Base-by-base conservation (phyloP, 2,113 vertebrate species). In the Indicator indicator region DNA sequence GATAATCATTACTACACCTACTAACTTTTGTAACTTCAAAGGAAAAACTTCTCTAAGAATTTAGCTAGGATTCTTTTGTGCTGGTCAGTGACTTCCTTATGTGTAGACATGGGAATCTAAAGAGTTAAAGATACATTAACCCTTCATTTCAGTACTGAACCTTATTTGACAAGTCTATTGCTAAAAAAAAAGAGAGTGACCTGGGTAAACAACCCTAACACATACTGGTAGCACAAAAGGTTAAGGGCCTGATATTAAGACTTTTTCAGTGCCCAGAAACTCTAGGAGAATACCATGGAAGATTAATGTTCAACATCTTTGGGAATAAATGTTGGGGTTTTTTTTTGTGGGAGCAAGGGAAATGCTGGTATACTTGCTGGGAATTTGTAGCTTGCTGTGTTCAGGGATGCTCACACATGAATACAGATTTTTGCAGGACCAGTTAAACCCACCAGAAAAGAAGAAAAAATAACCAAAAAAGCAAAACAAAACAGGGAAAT, bases 141-240 rank as follows among this genome's bases (percentile, higher is more conserved):
- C 6, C 15, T 36, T 13, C 11, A 15, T n/a, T 70, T 33, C 33
- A 40, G 10, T 19, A 28, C 0, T 80, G 19, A 73, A 52, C 17
- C 4, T 63, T 28, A 50, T 50, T 86, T 73, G 40, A 55, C 32
- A 50, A 46, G 12, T 16, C 30, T 50, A 1, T 62, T 69, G 23
- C 33, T 59, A 78, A 42, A 44, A 44, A 44, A 9, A 33, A 50
- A 64, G 36, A 68, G 16, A 76, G 18, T 20, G 14, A 65, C 32
- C 76, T 6, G 2, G 6, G 21, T 65, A 69, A 86, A 80, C 12
- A 90, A 26, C 21, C 68, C 12, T 76, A 68, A 28, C 32, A 63
- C 1, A 0, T 58, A 19, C 6, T 7, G 0, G 24, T 32, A 75
- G 11, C 16, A 70, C 12, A 71, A 24, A 73, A 62, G 9, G 5